phyloP scores from a whole-genome alignment of 2,797 vertebrate genomes.

The Sphaeramia orbicularis region DNA sequence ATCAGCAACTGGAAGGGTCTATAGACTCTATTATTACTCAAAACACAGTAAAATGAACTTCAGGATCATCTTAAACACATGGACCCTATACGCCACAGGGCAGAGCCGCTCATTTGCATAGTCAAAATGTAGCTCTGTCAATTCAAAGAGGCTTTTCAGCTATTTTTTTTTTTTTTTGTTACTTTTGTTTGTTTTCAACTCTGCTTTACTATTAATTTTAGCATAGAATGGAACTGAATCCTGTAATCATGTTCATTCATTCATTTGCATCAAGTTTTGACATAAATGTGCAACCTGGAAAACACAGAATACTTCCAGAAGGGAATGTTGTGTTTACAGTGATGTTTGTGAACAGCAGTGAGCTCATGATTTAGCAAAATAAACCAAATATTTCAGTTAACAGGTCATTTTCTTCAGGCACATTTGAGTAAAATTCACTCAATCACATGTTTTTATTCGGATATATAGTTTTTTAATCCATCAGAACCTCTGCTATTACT shows the following conservation, averaged over 20 bases:
- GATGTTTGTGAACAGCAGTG: neutral
- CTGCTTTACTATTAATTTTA: too few species aligned
- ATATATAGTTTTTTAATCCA: too few species aligned
- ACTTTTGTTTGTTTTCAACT: neutral
- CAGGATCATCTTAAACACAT: conserved; percentile 7
- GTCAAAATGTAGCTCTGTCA: conserved; percentile 15
- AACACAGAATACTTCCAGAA: neutral
- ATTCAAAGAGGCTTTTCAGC: conserved; percentile 8
- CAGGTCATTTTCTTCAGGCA: too few species aligned
- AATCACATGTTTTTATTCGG: too few species aligned
- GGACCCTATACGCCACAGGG: conserved; percentile 1
- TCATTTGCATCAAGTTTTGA: too few species aligned
- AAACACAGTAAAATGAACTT: conserved; percentile 34
- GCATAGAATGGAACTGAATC: too few species aligned
- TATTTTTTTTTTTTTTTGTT: neutral
- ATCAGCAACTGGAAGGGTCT: neutral
- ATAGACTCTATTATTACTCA: conserved; percentile 22
- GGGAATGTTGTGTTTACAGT: neutral
- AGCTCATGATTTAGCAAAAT: conserved; percentile 11
- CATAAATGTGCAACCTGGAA: neutral
- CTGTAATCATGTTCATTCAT: too few species aligned
- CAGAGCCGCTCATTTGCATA: conserved; percentile 20
- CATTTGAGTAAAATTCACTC: too few species aligned
- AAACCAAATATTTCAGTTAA: neutral
- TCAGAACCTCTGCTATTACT: too few species aligned